A percentile compares a stretch with the other conserved stretches of the same genome.
Evolutionary conservation across 1,140 invertebrate genomes (phyloP).

Genomic region (Tigriopus japonicus): DNA sequence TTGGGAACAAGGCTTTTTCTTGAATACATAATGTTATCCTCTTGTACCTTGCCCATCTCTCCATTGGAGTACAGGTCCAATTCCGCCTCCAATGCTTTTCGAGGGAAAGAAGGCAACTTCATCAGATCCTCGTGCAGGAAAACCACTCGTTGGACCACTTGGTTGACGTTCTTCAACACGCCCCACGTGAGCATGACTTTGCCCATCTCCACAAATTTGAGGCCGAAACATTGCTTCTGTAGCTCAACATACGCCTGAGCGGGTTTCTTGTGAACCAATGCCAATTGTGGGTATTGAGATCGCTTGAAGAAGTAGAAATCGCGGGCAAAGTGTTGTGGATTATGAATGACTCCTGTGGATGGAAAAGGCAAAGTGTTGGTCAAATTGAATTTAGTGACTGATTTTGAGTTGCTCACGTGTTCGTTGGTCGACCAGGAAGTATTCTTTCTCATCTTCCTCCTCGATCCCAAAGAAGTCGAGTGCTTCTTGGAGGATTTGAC

Average conservation of each 20-base stretch:
- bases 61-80: slow-evolving; percentile 80
- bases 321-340: slow-evolving; percentile 75
- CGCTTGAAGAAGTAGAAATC: slow-evolving; percentile 99
- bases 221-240: slow-evolving; percentile 73
- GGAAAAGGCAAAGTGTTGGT: too few species aligned
- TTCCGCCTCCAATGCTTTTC: slow-evolving; percentile 91
- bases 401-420: slow-evolving; percentile 50
- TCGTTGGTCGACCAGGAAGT: slow-evolving; percentile 91
- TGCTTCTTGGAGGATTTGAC: slow-evolving; percentile 81
- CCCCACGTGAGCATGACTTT: slow-evolving; percentile 44
- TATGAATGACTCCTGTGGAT: slow-evolving; percentile 70
- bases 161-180: slow-evolving; percentile 25
- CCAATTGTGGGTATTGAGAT: slow-evolving; percentile 90
- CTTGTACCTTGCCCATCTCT: slow-evolving; percentile 65
- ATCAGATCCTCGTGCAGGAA: slow-evolving; percentile 97
- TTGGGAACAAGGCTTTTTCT: not conserved
- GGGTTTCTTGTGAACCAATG: slow-evolving; percentile 80
- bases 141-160: slow-evolving; percentile 84
- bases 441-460: slow-evolving; percentile 65
- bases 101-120: slow-evolving; percentile 92
- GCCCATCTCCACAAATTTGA: slow-evolving; percentile 93
- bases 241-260: slow-evolving; percentile 74
- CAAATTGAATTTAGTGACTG: too few species aligned
- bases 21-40: slow-evolving; percentile 13
- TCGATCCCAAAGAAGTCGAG: slow-evolving; percentile 94